Base-by-base conservation (phyloP, 2,113 vertebrate species). In the Dromaius novaehollandiae region DNA sequence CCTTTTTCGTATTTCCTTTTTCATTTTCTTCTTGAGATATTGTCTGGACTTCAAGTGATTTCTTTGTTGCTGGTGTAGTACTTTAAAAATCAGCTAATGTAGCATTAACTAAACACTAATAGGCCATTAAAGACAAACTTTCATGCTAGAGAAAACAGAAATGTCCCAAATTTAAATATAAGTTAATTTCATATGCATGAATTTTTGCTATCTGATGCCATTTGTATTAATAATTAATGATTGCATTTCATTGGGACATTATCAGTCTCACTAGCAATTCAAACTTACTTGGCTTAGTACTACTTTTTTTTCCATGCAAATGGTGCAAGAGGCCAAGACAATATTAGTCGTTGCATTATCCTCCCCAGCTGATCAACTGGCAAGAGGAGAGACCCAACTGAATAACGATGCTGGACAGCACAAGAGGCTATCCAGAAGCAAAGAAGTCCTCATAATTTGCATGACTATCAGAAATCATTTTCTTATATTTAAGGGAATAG, bases 141-240 rank as follows among this genome's bases (percentile, higher is more conserved):
- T 86, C 70, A 65, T 84, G 60, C 36, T 44, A n/a, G 34, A 93
- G 58, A 86, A 92, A 92, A 85, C 24, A 70, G 77, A 89, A 82
- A 85, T 3, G 11, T 85, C 86, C 93, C 83, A 95, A 96, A 89
- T 61, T 69, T 82, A 97, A 96, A 94, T 70, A 58, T 65, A 83
- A 94, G 83, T 55, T 63, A 75, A 65, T 96, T 91, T 92, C 48
- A 44, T 95, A 91, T 93, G 80, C 74, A 53, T 12, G 1, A 61
- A 6, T 51, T 90, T 96, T 88, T 94, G 73, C 90, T 88, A 46
- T 90, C 40, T 68, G 84, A 68, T 97, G 78, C 76, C 46, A 89
- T 93, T 94, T 95, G 40, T 60, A 83, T 96, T 68, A 96, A 96
- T 96, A 93, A 95, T 94, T 96, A 79, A 97, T 89, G 75, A 4